These are phyloP conservation scores for Drosophila pseudotalamancana DNA, from an alignment of 2,888 invertebrate species.

Conservation along the genomic window DNA sequence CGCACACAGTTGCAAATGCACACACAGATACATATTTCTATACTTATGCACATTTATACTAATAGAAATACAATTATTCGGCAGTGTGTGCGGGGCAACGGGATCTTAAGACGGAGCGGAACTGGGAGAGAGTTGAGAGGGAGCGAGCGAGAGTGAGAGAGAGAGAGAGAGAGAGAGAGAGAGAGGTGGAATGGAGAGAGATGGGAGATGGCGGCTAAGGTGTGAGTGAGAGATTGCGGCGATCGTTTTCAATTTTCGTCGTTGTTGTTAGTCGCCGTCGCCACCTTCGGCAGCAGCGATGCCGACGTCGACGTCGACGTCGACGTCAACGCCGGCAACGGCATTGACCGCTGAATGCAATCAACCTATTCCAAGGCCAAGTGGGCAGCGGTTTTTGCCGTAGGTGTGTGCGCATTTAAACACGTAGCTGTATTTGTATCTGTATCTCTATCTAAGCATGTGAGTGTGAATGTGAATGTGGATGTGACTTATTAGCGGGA, in stretches of 20 bases:
- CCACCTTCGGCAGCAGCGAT: slow-evolving; percentile 37
- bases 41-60: slow-evolving; percentile 11
- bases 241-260: slow-evolving; percentile 67
- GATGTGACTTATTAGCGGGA: slow-evolving; percentile 47
- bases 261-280: slow-evolving; percentile 57
- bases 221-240: slow-evolving; percentile 29
- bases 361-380: slow-evolving; percentile 83
- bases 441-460: slow-evolving; percentile 17
- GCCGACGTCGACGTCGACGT: slow-evolving; percentile 32
- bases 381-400: slow-evolving; percentile 67
- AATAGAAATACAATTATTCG: slow-evolving; percentile 35
- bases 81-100: slow-evolving; percentile 40
- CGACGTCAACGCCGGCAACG: slow-evolving; percentile 53
- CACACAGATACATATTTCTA: slow-evolving; percentile 22
- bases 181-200: background rate
- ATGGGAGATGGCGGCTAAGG: background rate
- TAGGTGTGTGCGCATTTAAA: slow-evolving; percentile 40
- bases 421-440: slow-evolving; percentile 9
- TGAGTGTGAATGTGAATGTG: slow-evolving; percentile 11
- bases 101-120: slow-evolving; percentile 30
- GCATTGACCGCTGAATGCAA: slow-evolving; percentile 83
- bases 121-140: background rate
- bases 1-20: slow-evolving; percentile 6
- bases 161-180: background rate
- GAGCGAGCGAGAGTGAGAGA: background rate